Conservation (phyloP, 1,140 invertebrate genomes). For the Antheraea mylitta region DNA sequence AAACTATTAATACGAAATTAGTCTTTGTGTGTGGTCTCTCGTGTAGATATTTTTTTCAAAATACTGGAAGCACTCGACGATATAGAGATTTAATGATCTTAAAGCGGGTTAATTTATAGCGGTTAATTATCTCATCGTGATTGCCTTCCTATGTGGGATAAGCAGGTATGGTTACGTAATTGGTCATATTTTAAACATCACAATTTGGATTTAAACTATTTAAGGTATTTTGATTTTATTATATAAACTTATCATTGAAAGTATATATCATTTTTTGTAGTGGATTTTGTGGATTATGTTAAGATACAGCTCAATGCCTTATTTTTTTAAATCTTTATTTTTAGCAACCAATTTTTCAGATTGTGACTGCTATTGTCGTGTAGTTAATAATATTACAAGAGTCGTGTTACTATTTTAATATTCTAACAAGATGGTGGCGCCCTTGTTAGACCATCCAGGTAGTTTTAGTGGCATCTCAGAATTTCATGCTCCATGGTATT, state of each 20-base stretch:
- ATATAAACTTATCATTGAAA: not conserved
- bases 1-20: slow-evolving; percentile 22
- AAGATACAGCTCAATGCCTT: too few relatives aligned
- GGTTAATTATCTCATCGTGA: slow-evolving; percentile 21
- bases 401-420: too few relatives aligned
- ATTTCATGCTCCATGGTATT: too few relatives aligned
- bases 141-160: slow-evolving; percentile 1
- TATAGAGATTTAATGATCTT: slow-evolving; percentile 27
- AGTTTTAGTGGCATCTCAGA: too few relatives aligned
- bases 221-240: not conserved
- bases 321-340: too few relatives aligned
- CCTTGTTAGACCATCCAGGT: too few relatives aligned
- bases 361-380: too few relatives aligned
- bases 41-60: slow-evolving; percentile 29
- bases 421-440: too few relatives aligned
- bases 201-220: not conserved
- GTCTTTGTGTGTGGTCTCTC: slow-evolving; percentile 46
- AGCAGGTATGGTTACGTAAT: not conserved
- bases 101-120: slow-evolving; percentile 30
- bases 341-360: too few relatives aligned
- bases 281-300: too few relatives aligned
- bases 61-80: slow-evolving; percentile 11
- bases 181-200: not conserved
- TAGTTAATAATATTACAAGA: too few relatives aligned
- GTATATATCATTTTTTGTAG: too few relatives aligned